Percentiles rank a stretch among this genome's conserved stretches.
These are phyloP conservation scores for Chydorus sphaericus DNA, from an alignment of 2,888 invertebrate genomes.

Conservation along the genomic window DNA sequence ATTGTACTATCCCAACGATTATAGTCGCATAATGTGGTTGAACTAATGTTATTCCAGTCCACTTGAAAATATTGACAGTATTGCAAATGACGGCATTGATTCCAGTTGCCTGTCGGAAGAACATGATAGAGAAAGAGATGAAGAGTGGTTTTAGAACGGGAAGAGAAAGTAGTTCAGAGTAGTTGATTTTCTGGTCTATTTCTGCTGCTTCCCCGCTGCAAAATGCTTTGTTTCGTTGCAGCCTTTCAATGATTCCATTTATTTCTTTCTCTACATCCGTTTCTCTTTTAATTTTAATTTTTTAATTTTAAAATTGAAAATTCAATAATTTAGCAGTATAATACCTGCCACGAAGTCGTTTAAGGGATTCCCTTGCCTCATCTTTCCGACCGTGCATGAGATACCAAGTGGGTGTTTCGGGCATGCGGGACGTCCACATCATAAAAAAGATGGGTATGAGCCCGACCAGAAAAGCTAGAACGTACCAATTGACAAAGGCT, in stretches of 20 bases:
- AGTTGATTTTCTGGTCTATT: conserved; percentile 24
- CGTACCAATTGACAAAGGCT: conserved; percentile 59
- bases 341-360: conserved; percentile 64
- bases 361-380: conserved; percentile 57
- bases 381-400: conserved; percentile 59
- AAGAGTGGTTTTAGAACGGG: conserved; percentile 15
- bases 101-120: conserved; percentile 18
- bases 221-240: too few relatives aligned
- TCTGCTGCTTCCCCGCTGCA: conserved; percentile 31
- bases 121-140: conserved; percentile 16
- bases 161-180: conserved; percentile 42
- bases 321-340: not conserved
- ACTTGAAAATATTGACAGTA: conserved; percentile 17
- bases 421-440: conserved; percentile 61
- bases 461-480: conserved; percentile 62
- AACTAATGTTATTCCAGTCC: conserved; percentile 14
- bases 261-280: too few relatives aligned
- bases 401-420: conserved; percentile 87
- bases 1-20: conserved; percentile 13
- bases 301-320: too few relatives aligned
- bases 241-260: too few relatives aligned
- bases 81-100: conserved; percentile 16
- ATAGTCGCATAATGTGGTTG: conserved; percentile 14
- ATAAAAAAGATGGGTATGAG: conserved; percentile 61
- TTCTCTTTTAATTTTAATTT: too few relatives aligned